A percentile compares a stretch with the other conserved stretches of the same genome.
These are phyloP conservation scores for Meloidogyne exigua DNA, from an alignment of 1,140 invertebrate genomes.

Conservation along the genomic window DNA sequence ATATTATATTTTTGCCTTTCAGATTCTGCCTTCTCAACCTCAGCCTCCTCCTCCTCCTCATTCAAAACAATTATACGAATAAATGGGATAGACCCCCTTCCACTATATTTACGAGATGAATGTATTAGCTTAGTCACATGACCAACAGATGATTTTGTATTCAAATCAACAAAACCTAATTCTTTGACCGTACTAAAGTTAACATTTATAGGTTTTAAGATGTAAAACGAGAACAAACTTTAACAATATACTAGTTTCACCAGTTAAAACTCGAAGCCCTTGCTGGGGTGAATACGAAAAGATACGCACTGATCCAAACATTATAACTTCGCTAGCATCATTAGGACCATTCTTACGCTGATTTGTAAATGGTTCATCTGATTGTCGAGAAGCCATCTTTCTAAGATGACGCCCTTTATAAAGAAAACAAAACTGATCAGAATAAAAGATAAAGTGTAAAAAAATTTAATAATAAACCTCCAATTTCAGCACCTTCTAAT, in stretches of 20 bases:
- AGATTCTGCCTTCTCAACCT: background rate
- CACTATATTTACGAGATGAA: background rate
- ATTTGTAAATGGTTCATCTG: constrained; percentile 8
- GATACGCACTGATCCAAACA: constrained; percentile 31
- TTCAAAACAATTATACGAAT: constrained; percentile 4
- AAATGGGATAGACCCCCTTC: constrained; percentile 3
- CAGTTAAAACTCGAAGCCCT: constrained; percentile 25
- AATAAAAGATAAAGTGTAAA: background rate
- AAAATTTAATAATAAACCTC: constrained; percentile 16
- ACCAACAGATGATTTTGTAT: background rate
- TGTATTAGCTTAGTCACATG: constrained; percentile 11
- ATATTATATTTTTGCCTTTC: background rate
- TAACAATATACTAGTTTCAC: constrained; percentile 28
- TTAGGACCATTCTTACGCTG: constrained; percentile 11
- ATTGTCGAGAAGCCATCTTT: constrained; percentile 34
- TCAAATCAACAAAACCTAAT: constrained; percentile 3
- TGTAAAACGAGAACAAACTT: background rate
- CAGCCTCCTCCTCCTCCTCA: background rate
- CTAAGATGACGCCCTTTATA: constrained; percentile 25
- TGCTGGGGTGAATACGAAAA: constrained; percentile 8
- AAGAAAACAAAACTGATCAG: background rate
- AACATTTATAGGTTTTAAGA: background rate
- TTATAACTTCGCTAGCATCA: constrained; percentile 23
- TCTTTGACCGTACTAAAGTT: background rate
- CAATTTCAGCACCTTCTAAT: constrained; percentile 37